phyloP scores from a whole-genome alignment of 2,113 vertebrate species.

The Amblyornis subalaris region DNA sequence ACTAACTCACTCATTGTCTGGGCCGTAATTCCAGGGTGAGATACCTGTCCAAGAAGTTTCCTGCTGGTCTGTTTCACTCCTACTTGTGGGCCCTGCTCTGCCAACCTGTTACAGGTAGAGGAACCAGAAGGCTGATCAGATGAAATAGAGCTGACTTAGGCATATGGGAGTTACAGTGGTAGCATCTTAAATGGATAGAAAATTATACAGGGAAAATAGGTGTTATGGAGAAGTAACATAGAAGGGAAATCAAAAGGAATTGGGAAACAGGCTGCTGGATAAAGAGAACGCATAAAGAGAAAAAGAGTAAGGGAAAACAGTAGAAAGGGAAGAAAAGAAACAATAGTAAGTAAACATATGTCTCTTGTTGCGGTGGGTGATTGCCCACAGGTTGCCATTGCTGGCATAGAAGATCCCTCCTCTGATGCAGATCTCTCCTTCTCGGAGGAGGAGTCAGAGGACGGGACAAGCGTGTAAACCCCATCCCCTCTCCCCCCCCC shows the following conservation, averaged over 20 bases:
- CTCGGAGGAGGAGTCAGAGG: too few relatives aligned
- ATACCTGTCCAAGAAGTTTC: not conserved
- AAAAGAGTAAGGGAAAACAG: not conserved
- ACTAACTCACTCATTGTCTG: not conserved
- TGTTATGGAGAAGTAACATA: not conserved
- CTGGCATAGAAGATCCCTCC: too few relatives aligned
- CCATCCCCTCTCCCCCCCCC: too few relatives aligned
- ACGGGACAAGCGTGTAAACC: too few relatives aligned
- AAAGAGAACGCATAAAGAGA: not conserved
- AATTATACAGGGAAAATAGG: not conserved
- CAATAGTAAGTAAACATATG: conserved; percentile 10
- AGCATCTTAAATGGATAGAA: not conserved
- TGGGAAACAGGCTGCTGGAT: not conserved
- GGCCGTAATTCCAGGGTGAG: not conserved
- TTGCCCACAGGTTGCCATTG: too few relatives aligned
- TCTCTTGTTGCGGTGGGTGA: too few relatives aligned
- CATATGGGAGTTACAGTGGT: not conserved
- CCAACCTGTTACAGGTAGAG: not conserved
- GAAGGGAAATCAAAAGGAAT: not conserved
- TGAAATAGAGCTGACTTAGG: not conserved
- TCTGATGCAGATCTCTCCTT: too few relatives aligned
- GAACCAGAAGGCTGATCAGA: conserved; percentile 2
- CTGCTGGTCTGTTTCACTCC: not conserved
- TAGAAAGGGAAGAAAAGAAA: conserved; percentile 8
- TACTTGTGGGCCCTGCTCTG: conserved; percentile 5